Evolutionary conservation across 2,888 invertebrate genomes (phyloP), one percentile per base, ranked within the genome.

Genomic region (Ophion ellenae): DNA sequence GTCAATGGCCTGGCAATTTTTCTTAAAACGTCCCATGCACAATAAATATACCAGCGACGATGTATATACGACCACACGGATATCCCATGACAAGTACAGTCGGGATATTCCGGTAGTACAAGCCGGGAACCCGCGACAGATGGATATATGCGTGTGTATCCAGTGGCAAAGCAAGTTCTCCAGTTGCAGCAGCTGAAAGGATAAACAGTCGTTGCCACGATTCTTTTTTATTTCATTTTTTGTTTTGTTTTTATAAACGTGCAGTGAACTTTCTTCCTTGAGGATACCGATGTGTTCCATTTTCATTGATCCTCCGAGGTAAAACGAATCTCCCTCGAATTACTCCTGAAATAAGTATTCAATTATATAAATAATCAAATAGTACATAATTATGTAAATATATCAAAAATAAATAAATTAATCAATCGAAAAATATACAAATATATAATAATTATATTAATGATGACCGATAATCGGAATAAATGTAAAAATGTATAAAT

Each of bases 101-200:
- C 79, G 57, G 47, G 71, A 66, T 83, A 71, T 83, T 79, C 36
- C 69, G 14, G 79, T 83, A 83, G 83, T 80, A 24, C 47, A 75
- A 63, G 57, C 45, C 20, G 73, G 67, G 74, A 74, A 69, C 61
- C 53, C 74, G 69, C 73, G 83, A 78, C 74, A 74, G 78, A 61
- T 36, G 74, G 74, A 61, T 61, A 74, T 61, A 10, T 14, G 53
- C 53, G 53, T 40, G 40, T 40, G 40, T 53, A 53, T 53, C 53
- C 69, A 74, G 74, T 69, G 61, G 78, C 40, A 67, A 32, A 69
- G 66, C 66, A 36, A 36, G 69, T 79, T 83, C 74, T 79, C 20
- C 61, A 40, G 74, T 78, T 83, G 24, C 74, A 11, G n/a, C 57
- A 20, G 47, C 57, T 67, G 64, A 20, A 59, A 77, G 36, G 66